Evolutionary conservation across 2,113 vertebrate genomes (phyloP).

Genomic region (Uropsilus gracilis): DNA sequence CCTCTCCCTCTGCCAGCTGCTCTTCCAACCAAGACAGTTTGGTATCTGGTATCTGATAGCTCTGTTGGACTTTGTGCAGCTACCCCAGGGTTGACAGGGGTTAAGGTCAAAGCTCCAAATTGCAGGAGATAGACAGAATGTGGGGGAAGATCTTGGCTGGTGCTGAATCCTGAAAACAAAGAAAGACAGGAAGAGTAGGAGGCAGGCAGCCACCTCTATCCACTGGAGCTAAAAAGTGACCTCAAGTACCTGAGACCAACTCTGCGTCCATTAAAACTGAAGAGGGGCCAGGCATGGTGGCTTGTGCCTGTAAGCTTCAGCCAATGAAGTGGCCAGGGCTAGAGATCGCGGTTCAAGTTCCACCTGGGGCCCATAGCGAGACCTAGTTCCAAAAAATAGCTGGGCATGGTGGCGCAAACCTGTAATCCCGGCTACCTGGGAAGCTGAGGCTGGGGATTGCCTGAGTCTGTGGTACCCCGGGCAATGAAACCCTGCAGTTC

Average conservation of each 20-base stretch:
- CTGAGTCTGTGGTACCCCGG: no score
- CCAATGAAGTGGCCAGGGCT: no score
- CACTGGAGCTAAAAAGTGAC: neutral
- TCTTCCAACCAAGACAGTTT: neutral
- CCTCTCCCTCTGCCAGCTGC: neutral
- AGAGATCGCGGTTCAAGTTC: no score
- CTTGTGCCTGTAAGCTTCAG: no score
- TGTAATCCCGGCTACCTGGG: no score
- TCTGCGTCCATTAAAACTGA: neutral
- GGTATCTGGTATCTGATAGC: neutral
- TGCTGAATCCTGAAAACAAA: neutral
- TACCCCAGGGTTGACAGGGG: neutral
- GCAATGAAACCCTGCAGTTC: no score
- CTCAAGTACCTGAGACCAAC: neutral
- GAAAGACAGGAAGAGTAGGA: neutral
- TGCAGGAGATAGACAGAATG: neutral
- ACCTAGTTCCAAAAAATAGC: no score
- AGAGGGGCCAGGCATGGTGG: no score
- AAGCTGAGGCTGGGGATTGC: no score
- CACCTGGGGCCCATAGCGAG: no score
- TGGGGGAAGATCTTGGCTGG: neutral
- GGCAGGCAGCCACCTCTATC: neutral
- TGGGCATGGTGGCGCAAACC: no score
- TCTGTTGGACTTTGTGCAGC: neutral
- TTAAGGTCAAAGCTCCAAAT: neutral